Evolutionary conservation across 2,888 invertebrate genomes (phyloP).

Genomic region (Gibbula magus): DNA sequence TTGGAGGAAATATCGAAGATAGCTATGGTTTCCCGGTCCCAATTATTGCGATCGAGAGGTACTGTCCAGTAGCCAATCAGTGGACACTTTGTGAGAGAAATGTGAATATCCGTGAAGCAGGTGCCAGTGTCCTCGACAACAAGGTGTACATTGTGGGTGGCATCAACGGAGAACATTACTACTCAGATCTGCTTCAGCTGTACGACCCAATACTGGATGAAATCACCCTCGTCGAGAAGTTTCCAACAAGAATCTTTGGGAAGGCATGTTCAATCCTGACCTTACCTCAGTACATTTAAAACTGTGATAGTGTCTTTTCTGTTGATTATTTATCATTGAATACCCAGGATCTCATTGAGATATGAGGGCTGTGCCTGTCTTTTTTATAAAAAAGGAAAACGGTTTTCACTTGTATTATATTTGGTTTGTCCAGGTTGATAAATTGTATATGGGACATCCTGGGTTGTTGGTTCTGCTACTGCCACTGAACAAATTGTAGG

Average conservation of each 20-base stretch:
- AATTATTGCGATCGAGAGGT: constrained; percentile 69
- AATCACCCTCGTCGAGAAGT: constrained; percentile 64
- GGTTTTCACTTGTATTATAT: too few relatives aligned
- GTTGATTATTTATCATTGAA: too few relatives aligned
- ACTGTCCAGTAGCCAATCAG: constrained; percentile 59
- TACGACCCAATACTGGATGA: constrained; percentile 65
- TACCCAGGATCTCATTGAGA: too few relatives aligned
- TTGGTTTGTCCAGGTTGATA: too few relatives aligned
- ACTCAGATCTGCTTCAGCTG: constrained; percentile 68
- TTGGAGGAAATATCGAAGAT: constrained; percentile 73
- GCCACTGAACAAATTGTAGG: too few relatives aligned
- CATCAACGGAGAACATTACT: constrained; percentile 71
- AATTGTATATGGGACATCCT: too few relatives aligned
- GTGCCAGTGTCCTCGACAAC: constrained; percentile 64
- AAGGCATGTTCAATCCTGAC: constrained; percentile 71
- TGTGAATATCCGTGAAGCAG: constrained; percentile 71
- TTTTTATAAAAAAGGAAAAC: too few relatives aligned
- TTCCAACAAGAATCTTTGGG: constrained; percentile 69
- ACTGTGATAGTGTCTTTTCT: too few relatives aligned
- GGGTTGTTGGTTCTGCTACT: too few relatives aligned
- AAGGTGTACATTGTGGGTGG: constrained; percentile 73
- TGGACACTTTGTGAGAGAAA: constrained; percentile 69
- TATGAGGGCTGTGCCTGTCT: too few relatives aligned
- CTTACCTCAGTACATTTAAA: constrained; percentile 64
- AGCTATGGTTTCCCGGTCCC: constrained; percentile 71